A percentile compares a stretch with the other conserved stretches of the same genome.
phyloP scores from a whole-genome alignment of 2,888 invertebrate species.

The Hipparchia semele region DNA sequence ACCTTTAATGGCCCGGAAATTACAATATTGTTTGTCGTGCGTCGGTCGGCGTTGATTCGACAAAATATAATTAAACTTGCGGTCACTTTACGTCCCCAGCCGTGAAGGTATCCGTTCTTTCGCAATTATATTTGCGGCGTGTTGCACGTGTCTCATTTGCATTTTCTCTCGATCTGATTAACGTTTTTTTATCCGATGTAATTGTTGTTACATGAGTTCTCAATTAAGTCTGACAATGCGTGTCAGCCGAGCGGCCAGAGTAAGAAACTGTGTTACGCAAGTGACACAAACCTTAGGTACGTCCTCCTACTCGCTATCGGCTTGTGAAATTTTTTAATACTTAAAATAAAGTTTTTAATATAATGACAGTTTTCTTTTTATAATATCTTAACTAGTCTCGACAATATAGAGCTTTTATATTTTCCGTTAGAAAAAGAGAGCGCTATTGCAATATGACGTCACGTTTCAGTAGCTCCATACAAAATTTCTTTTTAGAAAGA shows the following conservation, averaged over 20 bases:
- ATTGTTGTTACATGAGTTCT: conserved; percentile 33
- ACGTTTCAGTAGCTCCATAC: no score
- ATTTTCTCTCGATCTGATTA: conserved; percentile 34
- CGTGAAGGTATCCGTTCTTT: conserved; percentile 29
- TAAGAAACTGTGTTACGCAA: conserved; percentile 27
- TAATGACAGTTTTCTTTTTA: no score
- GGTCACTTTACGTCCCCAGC: conserved; percentile 45
- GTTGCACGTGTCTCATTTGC: conserved; percentile 31
- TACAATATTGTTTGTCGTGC: conserved; percentile 61
- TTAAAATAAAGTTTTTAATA: no score
- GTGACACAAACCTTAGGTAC: not conserved
- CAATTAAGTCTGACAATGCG: conserved; percentile 34
- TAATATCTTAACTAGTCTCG: no score
- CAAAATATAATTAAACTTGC: conserved; percentile 56
- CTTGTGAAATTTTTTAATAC: not conserved
- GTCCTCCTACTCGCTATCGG: not conserved
- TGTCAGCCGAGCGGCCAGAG: conserved; percentile 23
- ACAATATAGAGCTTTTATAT: no score
- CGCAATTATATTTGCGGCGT: conserved; percentile 18
- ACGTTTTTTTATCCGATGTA: conserved; percentile 24
- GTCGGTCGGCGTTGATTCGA: conserved; percentile 53
- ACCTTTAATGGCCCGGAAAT: conserved; percentile 76
- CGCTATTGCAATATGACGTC: no score
- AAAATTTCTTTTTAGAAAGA: no score
- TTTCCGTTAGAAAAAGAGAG: no score